phyloP scores from a whole-genome alignment of 2,113 vertebrate genomes.

The Pluvianellus socialis region DNA sequence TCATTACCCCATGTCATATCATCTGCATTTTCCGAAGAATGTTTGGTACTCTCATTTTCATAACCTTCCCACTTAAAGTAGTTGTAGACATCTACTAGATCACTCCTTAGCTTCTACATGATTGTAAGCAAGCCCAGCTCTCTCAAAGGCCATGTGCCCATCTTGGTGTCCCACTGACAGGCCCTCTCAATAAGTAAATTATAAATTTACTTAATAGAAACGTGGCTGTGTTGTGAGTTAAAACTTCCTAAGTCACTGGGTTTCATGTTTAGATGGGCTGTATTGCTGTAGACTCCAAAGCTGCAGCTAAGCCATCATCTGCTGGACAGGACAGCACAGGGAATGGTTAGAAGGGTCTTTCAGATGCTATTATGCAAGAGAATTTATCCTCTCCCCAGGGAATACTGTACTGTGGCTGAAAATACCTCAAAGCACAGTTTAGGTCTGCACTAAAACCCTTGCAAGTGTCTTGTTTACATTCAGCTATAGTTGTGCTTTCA shows the following conservation, averaged over 20 bases:
- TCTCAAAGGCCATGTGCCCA: neutral
- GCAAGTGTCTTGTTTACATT: neutral
- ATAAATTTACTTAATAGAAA: neutral
- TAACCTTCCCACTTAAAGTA: neutral
- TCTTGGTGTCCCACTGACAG: neutral
- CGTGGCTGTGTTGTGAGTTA: neutral
- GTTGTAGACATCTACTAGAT: neutral
- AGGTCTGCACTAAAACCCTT: neutral
- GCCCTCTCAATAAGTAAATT: neutral
- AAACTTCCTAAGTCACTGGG: neutral
- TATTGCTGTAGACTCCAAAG: neutral
- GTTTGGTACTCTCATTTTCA: neutral
- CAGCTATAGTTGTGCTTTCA: neutral
- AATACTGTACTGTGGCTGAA: neutral
- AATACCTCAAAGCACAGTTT: neutral
- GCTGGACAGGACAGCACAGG: neutral
- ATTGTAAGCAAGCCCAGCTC: neutral
- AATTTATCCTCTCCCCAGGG: neutral
- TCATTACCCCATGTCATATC: neutral
- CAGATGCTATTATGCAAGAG: neutral
- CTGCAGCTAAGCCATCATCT: neutral
- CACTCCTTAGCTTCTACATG: neutral
- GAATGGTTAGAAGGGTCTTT: neutral
- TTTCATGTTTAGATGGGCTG: neutral
- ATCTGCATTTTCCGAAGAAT: neutral